Conservation (phyloP, 2,888 invertebrate species). For the Leptinotarsa peninsularis region DNA sequence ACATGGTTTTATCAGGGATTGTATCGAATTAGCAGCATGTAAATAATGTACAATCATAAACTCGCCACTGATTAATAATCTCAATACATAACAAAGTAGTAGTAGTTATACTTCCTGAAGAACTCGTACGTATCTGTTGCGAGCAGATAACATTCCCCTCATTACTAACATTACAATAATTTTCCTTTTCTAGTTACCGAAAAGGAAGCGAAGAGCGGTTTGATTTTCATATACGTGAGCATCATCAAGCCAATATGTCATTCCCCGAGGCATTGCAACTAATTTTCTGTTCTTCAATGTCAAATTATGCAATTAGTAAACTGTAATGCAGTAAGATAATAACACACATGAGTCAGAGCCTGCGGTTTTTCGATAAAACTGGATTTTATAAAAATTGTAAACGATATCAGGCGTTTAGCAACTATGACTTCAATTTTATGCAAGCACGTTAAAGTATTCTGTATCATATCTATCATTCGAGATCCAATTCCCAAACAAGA, state of each 20-base stretch:
- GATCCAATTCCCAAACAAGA: no score
- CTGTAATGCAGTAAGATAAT: neutral
- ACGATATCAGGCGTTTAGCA: neutral
- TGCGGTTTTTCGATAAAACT: neutral
- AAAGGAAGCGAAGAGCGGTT: neutral
- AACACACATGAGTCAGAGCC: conserved; percentile 2
- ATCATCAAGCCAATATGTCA: conserved; percentile 3
- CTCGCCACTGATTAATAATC: no score
- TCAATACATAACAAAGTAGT: neutral
- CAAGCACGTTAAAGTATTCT: no score
- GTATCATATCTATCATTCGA: no score
- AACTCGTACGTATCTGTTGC: neutral
- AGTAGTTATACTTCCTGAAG: neutral
- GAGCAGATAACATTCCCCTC: neutral
- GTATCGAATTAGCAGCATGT: no score
- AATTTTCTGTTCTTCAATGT: conserved; percentile 7
- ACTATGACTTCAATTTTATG: neutral
- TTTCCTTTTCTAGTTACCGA: neutral
- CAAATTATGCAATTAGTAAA: conserved; percentile 3
- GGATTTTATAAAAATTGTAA: neutral
- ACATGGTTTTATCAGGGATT: no score
- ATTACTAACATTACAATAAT: neutral
- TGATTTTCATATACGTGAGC: neutral
- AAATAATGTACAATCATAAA: no score
- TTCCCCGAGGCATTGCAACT: neutral